Evolutionary conservation across 2,888 invertebrate species (phyloP), one percentile per base, ranked within the genome.

Genomic region (Agrotis puta): DNA sequence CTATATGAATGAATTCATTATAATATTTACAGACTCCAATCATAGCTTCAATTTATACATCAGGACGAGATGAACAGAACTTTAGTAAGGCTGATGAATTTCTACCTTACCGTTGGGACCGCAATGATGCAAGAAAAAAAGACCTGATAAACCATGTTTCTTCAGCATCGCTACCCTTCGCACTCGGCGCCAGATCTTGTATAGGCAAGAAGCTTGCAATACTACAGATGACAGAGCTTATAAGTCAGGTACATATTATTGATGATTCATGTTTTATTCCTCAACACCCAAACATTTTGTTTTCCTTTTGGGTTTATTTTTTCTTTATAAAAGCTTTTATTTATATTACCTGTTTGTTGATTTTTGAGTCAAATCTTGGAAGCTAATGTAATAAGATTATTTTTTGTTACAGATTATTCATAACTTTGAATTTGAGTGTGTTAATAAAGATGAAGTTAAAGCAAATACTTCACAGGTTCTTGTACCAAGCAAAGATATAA

Each of bases 41-140:
- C 14, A 95, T 98, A 71, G 96, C 99, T 87, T 99, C 99, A 24
- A 96, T 99, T 65, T 99, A 98, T 90, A 98, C 98, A 57, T 98
- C 98, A 81, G 98, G 99, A 3, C 96, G 98, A 66, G 97, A 98
- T 91, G 94, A 97, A 2, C 90, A 93, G 20, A 97, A 98, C 90
- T 99, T 98, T 91, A 96, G 97, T 48, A 89, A 97, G 64, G 97
- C 98, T 14, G 89, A 97, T 50, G 87, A 94, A 76, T 98, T 98
- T 88, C 89, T 96, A 77, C 98, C 99, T 0, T 97, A 97, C 85
- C 96, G 99, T 62, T 99, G 99, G 99, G 90, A 96, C 51, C 96
- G 97, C 82, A 95, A 92, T 86, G 95, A 97, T 70, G 86, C 91
- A 13, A 94, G 95, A 47, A 93, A 88, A 83, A 92, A 93, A 72